These are phyloP conservation scores for Acipenser transmontanus DNA, from an alignment of 2,797 vertebrate species.

Conservation along the genomic window DNA sequence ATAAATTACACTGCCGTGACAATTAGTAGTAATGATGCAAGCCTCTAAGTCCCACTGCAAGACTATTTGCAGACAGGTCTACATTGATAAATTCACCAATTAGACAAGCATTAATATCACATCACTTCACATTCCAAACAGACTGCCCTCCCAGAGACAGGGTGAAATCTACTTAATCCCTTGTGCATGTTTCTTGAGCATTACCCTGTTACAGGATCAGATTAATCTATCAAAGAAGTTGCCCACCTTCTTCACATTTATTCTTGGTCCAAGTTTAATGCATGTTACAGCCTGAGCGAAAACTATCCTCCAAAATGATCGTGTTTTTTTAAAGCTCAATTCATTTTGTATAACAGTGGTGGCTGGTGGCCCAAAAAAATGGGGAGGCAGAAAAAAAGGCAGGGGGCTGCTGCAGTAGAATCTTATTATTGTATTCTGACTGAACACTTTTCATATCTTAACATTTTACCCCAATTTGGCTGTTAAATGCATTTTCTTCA, in stretches of 20 bases:
- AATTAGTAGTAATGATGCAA: slow-evolving; percentile 43
- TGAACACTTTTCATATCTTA: too few relatives aligned
- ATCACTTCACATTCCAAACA: slow-evolving; percentile 46
- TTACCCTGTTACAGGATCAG: slow-evolving; percentile 38
- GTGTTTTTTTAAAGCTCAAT: too few relatives aligned
- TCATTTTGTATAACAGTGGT: too few relatives aligned
- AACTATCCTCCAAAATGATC: too few relatives aligned
- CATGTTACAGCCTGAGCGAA: too few relatives aligned
- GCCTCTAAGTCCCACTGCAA: slow-evolving; percentile 43
- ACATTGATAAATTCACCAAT: slow-evolving; percentile 51
- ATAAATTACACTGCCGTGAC: slow-evolving; percentile 44
- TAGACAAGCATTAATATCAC: slow-evolving; percentile 54
- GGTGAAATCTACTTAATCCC: slow-evolving; percentile 44
- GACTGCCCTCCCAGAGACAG: slow-evolving; percentile 36
- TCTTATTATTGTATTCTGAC: too few relatives aligned
- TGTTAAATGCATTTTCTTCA: too few relatives aligned
- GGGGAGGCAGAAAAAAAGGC: too few relatives aligned
- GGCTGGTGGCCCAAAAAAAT: too few relatives aligned
- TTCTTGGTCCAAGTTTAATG: too few relatives aligned
- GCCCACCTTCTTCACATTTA: slow-evolving; percentile 18
- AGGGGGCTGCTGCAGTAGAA: too few relatives aligned
- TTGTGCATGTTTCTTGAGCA: slow-evolving; percentile 31
- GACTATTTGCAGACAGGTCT: slow-evolving; percentile 41
- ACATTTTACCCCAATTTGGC: too few relatives aligned
- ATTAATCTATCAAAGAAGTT: slow-evolving; percentile 43